Evolutionary conservation across 2,888 invertebrate genomes (phyloP), one percentile per base, ranked within the genome.

Genomic region (Philereme transversata): DNA sequence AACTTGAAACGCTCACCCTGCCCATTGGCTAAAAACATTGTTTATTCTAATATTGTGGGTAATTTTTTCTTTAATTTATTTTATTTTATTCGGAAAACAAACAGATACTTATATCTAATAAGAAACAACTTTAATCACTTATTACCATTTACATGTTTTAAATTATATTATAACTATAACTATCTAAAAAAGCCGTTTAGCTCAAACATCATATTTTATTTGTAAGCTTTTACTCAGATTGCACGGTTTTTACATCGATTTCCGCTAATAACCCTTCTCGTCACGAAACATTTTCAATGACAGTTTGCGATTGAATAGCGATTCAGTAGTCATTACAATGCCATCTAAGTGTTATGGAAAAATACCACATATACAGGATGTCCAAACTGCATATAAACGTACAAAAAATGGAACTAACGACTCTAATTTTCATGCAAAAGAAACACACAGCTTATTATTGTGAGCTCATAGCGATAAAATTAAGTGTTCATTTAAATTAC

Each of bases 251-350:
- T 63, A 68, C 68, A 68, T 69, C 68, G 58, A 69, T 65, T 72
- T 70, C 62, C 60, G 73, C 70, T 83, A 84, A 84, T 83, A 79
- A 77, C 69, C 56, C 64, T n/a, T n/a, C 59, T 47, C 62, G 81
- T 78, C 86, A 86, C 83, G 86, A 72, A 77, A 77, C 72, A 64
- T 69, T 70, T 72, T 69, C 71, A 64, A 72, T 50, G 35, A 52
- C 5, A 6, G 43, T 40, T 11, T 68, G 70, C 66, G 53, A 55
- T 51, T 60, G 49, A 51, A 57, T 61, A 33, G 52, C 49, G 44
- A 51, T 60, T 61, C 48, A 57, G 44, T 36, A 38, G 9, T 36
- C n/a, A 48, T 10, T 36, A 43, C 44, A 36, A 33, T 38, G 58
- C 33, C 46, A 51, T 34, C 35, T 33, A 34, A 6, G 45, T 57